These are phyloP conservation scores for Geopemphigus sp. DNA, from an alignment of 1,140 invertebrate species.

Conservation along the genomic window DNA sequence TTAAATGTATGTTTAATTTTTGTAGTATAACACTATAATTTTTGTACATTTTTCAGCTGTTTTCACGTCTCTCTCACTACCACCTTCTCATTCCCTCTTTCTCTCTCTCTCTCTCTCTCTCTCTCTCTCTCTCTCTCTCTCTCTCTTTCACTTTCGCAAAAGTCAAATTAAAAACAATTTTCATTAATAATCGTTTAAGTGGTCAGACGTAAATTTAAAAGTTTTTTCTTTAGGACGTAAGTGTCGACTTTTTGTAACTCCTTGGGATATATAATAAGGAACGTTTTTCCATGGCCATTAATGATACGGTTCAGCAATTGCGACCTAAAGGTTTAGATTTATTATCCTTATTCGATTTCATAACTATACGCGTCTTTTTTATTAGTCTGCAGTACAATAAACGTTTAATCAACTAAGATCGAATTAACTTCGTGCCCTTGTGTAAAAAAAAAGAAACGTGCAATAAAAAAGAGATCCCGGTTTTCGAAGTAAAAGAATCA, in stretches of 20 bases:
- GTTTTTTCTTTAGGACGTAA: neutral
- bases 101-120: too few relatives aligned
- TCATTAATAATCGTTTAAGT: neutral
- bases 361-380: neutral
- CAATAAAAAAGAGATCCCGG: neutral
- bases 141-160: too few relatives aligned
- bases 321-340: neutral
- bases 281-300: neutral
- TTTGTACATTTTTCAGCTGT: constrained; percentile 1
- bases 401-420: neutral
- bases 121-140: too few relatives aligned
- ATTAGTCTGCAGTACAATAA: neutral
- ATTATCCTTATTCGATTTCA: neutral
- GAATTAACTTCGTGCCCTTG: neutral
- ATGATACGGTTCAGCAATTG: neutral
- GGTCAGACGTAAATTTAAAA: neutral
- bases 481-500: neutral
- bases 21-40: neutral
- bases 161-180: too few relatives aligned
- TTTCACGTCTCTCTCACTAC: constrained; percentile 36
- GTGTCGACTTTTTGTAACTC: neutral
- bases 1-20: neutral
- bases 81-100: too few relatives aligned
- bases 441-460: too few relatives aligned
- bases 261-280: neutral